Evolutionary conservation across 2,113 vertebrate genomes (phyloP).

Genomic region (Eulemur rufifrons): DNA sequence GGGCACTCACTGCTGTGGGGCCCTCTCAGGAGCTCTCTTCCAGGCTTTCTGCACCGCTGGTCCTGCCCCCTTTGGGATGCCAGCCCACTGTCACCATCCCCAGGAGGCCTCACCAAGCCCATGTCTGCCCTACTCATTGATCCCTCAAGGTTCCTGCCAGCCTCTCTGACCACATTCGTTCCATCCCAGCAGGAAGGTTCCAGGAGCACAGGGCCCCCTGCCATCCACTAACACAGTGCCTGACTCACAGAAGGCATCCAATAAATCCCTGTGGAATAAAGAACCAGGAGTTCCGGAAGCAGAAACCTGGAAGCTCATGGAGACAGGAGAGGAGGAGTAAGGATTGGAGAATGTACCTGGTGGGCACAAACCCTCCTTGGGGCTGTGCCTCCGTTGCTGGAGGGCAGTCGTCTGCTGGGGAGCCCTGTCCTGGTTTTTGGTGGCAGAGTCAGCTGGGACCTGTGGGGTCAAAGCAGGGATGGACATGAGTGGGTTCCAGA

Average conservation of each 20-base stretch:
- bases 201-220: background rate
- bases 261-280: background rate
- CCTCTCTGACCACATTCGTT: background rate
- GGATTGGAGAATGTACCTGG: background rate
- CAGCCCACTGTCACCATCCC: background rate
- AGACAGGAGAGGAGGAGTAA: background rate
- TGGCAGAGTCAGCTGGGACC: background rate
- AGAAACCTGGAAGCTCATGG: background rate
- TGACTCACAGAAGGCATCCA: background rate
- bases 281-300: background rate
- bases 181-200: background rate
- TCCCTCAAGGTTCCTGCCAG: too few relatives aligned
- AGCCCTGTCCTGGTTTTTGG: fast-evolving
- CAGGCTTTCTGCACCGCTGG: background rate
- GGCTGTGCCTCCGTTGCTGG: background rate
- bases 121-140: background rate
- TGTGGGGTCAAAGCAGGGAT: background rate
- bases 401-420: too few relatives aligned
- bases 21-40: background rate
- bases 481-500: background rate
- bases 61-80: background rate
- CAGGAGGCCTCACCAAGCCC: background rate
- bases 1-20: background rate
- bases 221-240: too few relatives aligned
- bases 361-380: background rate